Base-by-base conservation (phyloP, 2,888 invertebrate genomes). In the Pteria penguin region DNA sequence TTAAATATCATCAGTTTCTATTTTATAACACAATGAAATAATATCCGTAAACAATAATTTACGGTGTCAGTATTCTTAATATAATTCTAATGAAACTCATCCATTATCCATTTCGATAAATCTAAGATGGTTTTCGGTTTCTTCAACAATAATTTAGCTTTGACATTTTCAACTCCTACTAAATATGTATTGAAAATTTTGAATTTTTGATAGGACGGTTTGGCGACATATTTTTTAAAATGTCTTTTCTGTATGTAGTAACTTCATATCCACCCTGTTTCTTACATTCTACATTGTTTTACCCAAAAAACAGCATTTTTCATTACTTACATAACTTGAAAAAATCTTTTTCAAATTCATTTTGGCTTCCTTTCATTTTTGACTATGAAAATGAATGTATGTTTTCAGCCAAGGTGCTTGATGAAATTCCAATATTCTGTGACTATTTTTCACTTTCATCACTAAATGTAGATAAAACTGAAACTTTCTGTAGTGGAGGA, bases 281-380 rank as follows among this genome's bases (percentile, higher is more conserved):
- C 66, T 54, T n/a, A 68, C 18, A 26, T 55, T 55, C 36, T 68
- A 55, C 29, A 68, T 66, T 5, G 65, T 65, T 65, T 65, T 65
- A 24, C 65, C 65, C n/a, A n/a, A 45, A 65, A 65, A 33, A 65
- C 65, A 29, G 84, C 75, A 78, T 92, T 81, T 78, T 85, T 61
- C 88, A 72, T 79, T n/a, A n/a, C n/a, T n/a, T n/a, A n/a, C n/a
- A n/a, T 29, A 81, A 52, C 75, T 72, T 62, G 79, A 81, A 79
- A 75, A 92, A 88, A 76, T 87, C 78, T n/a, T 89, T 92, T 89
- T 88, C 78, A 91, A 92, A 26, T 87, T 83, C 78, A 82, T 88
- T 71, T 80, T 87, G 80, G 78, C 88, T 27, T 81, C 26, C 79
- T 83, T 86, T 18, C 90, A 33, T 58, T 68, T 69, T 8, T 80